Evolutionary conservation across 2,113 vertebrate genomes (phyloP), one percentile per base, ranked within the genome.

Genomic region (Callithrix jacchus): DNA sequence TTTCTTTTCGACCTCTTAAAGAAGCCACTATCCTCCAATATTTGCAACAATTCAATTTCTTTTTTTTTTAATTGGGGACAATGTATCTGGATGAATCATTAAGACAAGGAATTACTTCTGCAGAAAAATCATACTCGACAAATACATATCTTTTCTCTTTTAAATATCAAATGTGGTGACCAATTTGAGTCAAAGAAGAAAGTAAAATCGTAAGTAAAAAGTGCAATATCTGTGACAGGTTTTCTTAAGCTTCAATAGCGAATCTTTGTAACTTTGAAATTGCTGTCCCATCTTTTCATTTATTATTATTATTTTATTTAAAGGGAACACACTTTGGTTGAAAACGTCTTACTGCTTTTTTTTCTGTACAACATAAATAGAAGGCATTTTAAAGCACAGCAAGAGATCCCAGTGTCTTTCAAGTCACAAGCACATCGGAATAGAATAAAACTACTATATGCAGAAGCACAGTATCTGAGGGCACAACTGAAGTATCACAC

Each of bases 251-350:
- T 25, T 61, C 66, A 3, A n/a, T 54, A 42, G 23, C 32, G 87
- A 47, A 47, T 42, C 9, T 87, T 30, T 56, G 77, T 37, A 80
- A 56, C 35, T 95, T 66, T 77, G 6, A 64, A 30, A 25, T 10
- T 0, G 30, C 18, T 54, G 12, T 25, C 52, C 12, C 16, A 5
- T 27, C 23, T 27, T 30, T 71, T 92, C 64, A 32, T 52, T n/a
- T n/a, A 37, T 17, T 58, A 37, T 47, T 77, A 45, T 91, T 93
- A 89, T 77, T 94, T 71, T 66, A 86, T 27, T 92, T 89, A 76
- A 80, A 87, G 35, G 5, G 21, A 40, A 8, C 45, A 23, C 13
- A 40, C 32, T 85, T 76, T 64, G 37, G 52, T 13, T 89, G 37
- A 76, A 90, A 66, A 61, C 23, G 27, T 89, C 25, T 35, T 12